A percentile compares a stretch with the other conserved stretches of the same genome.
phyloP scores from a whole-genome alignment of 2,113 vertebrate genomes.

The Phodopus roborovskii region DNA sequence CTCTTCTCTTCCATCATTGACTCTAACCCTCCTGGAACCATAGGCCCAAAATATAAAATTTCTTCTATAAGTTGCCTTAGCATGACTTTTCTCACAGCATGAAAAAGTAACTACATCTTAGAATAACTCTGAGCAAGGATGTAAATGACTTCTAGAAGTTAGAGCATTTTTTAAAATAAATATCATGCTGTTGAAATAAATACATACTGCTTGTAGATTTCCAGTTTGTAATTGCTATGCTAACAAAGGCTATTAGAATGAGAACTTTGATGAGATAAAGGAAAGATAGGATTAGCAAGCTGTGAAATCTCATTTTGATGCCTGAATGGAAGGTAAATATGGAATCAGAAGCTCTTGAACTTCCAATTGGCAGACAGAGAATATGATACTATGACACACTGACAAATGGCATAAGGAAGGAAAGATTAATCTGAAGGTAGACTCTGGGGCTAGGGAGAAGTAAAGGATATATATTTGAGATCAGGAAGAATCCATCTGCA shows the following conservation, averaged over 20 bases:
- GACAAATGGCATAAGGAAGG: neutral
- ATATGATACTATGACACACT: neutral
- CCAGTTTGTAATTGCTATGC: neutral
- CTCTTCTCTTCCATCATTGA: neutral
- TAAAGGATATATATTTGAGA: neutral
- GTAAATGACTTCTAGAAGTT: neutral
- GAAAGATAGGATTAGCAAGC: neutral
- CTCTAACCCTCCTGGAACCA: neutral
- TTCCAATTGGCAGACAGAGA: neutral
- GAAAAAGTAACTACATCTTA: neutral
- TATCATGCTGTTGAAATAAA: constrained; percentile 1
- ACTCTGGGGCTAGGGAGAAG: neutral
- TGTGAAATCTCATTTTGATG: neutral
- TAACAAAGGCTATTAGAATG: neutral
- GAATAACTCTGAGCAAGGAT: neutral
- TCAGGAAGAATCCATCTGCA: neutral
- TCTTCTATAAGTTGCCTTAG: neutral
- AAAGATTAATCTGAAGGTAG: neutral
- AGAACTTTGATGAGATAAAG: neutral
- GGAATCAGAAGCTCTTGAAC: neutral
- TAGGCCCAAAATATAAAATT: neutral
- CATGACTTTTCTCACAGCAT: neutral
- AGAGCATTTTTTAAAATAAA: neutral
- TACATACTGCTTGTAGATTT: neutral
- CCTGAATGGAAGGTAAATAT: neutral